A percentile compares a stretch with the other conserved stretches of the same genome.
phyloP scores from a whole-genome alignment of 2,113 vertebrate genomes.

The Alaudala cheleensis region DNA sequence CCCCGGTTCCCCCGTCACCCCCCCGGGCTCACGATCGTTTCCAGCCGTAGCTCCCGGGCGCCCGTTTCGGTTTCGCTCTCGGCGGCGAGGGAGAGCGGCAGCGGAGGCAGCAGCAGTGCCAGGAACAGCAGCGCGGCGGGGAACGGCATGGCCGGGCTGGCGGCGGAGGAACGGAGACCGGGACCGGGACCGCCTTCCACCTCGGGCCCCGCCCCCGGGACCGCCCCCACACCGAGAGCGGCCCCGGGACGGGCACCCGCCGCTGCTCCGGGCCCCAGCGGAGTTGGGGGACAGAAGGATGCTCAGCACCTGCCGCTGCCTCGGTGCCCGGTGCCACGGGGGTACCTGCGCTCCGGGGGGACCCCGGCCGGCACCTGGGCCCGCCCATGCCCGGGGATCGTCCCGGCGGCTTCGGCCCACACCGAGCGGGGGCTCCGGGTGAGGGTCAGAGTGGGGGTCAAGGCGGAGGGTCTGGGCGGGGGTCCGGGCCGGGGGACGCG shows the following conservation, averaged over 20 bases:
- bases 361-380: not conserved
- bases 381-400: not conserved
- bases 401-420: not conserved
- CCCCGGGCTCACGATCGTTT: constrained; percentile 70
- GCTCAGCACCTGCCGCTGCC: not conserved
- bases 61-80: constrained; percentile 62
- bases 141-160: not conserved
- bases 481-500: not conserved
- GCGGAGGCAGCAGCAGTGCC: constrained; percentile 36
- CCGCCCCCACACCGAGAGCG: not conserved
- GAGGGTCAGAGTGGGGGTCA: not conserved
- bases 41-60: constrained; percentile 60
- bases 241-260: not conserved
- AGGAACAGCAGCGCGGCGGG: not conserved
- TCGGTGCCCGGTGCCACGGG: not conserved
- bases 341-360: not conserved
- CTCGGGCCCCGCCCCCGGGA: not conserved
- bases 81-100: not conserved
- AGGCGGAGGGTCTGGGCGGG: too few relatives aligned
- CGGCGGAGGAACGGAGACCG: not conserved
- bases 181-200: not conserved
- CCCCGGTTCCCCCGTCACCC: not conserved
- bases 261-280: not conserved
- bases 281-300: too few relatives aligned
- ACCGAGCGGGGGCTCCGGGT: not conserved